Base-by-base conservation (phyloP, 1,140 invertebrate genomes). In the Lordiphosa stackelbergi region DNA sequence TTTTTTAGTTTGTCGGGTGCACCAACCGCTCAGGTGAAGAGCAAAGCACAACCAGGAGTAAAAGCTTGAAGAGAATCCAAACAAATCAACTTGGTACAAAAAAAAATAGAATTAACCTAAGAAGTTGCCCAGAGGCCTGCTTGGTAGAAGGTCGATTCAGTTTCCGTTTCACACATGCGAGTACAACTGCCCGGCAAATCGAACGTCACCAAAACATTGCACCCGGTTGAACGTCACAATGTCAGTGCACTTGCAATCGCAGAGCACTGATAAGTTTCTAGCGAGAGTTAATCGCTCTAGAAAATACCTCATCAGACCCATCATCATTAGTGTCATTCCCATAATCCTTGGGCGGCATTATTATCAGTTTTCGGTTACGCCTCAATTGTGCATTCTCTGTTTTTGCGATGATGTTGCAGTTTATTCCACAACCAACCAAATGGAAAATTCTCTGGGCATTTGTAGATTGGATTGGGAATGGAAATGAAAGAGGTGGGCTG, bases 401-500 rank as follows among this genome's bases (percentile, higher is more conserved):
- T 47, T 46, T 46, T 31, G 28, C 22, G 13, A 48, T 36, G 43
- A 69, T 63, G 52, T 52, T 16, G 59, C 35, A 47, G 42, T 71
- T 66, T 75, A 36, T 41, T 11, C 11, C 46, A 36, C 53, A 22
- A 46, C 53, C 59, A 65, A 56, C 54, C 45, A 53, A 75, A 28
- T 72, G 72, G 72, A 75, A 75, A 75, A 72, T 56, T 75, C 61
- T 77, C 3, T 49, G 46, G 24, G 22, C 41, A 28, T 10, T 45
- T 40, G 6, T 10, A 35, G 36, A 57, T 51, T 40, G 6, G 5
- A 38, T 6, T 52, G n/a, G 28, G 10, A 47, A 38, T 47, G 34
- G 24, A 22, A 43, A 28, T 24, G 37, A 40, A n/a, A 54, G 38
- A 37, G 24, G 34, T 24, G 24, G 28, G 28, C 28, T 31, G 28